phyloP scores from a whole-genome alignment of 2,797 vertebrate species.

The Malacoctenus gilli region DNA sequence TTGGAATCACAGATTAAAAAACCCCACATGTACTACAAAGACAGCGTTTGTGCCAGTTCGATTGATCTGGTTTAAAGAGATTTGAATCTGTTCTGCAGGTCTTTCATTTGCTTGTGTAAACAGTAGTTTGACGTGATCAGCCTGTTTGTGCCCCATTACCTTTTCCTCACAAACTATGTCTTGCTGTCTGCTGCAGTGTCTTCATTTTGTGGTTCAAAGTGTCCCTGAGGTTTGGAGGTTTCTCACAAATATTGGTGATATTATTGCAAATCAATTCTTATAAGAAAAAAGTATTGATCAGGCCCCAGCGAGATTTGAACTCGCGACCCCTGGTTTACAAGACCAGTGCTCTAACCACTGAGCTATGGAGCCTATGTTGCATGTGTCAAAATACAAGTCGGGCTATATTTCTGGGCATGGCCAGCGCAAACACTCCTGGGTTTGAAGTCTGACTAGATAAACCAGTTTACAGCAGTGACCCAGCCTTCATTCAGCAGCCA shows the following conservation, averaged over 20 bases:
- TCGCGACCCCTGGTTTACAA: constrained; percentile 65
- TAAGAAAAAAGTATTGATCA: not conserved
- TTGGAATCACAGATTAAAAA: constrained; percentile 8
- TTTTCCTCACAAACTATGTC: not conserved
- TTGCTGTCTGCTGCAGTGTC: not conserved
- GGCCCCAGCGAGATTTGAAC: constrained; percentile 62
- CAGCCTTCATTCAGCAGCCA: constrained; percentile 9
- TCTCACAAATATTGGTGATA: too few species aligned
- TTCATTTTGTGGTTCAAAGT: rapidly evolving
- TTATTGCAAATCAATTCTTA: too few species aligned
- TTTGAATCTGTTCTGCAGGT: too few species aligned
- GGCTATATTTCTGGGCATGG: too few species aligned
- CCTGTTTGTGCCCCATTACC: not conserved
- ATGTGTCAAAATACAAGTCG: too few species aligned
- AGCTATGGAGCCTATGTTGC: constrained; percentile 50
- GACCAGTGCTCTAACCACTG: constrained; percentile 71
- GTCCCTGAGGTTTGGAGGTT: too few species aligned
- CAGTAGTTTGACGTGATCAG: not conserved
- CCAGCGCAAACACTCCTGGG: not conserved
- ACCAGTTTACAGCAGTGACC: constrained; percentile 13
- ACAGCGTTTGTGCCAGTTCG: not conserved
- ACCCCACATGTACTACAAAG: not conserved
- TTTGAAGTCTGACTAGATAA: rapidly evolving
- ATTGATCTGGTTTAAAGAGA: too few species aligned
- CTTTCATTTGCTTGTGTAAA: not conserved